A percentile compares a stretch with the other conserved stretches of the same genome.
Evolutionary conservation across 1,140 invertebrate species (phyloP).

Genomic region (Campodea augens): DNA sequence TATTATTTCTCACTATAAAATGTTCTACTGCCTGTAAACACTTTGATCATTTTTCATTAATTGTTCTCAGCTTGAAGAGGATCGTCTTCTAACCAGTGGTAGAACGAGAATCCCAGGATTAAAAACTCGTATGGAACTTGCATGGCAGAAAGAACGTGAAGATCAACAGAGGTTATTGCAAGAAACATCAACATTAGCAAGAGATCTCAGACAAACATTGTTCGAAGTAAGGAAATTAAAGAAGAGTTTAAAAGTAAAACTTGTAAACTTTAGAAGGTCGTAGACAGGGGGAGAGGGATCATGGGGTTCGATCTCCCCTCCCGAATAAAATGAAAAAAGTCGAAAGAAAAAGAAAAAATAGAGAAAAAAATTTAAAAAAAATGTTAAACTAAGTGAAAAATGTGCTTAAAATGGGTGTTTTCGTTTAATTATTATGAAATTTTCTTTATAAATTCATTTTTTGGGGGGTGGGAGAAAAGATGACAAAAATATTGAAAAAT

Average conservation of each 20-base stretch:
- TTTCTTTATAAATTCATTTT: too few relatives aligned
- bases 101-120: slow-evolving; percentile 64
- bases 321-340: too few relatives aligned
- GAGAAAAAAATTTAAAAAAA: too few relatives aligned
- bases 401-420: too few relatives aligned
- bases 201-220: slow-evolving; percentile 67
- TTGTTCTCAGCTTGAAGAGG: slow-evolving; percentile 49
- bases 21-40: too few relatives aligned
- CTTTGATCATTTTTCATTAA: slow-evolving; percentile 1
- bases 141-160: slow-evolving; percentile 88
- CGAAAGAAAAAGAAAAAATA: too few relatives aligned
- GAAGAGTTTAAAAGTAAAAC: not conserved
- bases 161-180: slow-evolving; percentile 75
- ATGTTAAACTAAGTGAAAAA: too few relatives aligned
- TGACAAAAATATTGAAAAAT: too few relatives aligned
- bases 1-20: too few relatives aligned
- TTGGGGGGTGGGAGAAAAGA: too few relatives aligned
- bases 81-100: slow-evolving; percentile 52
- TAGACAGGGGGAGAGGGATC: not conserved
- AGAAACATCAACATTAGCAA: slow-evolving; percentile 74
- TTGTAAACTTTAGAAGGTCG: not conserved
- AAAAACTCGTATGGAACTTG: slow-evolving; percentile 72
- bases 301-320: too few relatives aligned
- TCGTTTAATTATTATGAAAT: too few relatives aligned
- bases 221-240: slow-evolving; percentile 40